phyloP scores from a whole-genome alignment of 2,888 invertebrate species.

The Campoletis raptor region DNA sequence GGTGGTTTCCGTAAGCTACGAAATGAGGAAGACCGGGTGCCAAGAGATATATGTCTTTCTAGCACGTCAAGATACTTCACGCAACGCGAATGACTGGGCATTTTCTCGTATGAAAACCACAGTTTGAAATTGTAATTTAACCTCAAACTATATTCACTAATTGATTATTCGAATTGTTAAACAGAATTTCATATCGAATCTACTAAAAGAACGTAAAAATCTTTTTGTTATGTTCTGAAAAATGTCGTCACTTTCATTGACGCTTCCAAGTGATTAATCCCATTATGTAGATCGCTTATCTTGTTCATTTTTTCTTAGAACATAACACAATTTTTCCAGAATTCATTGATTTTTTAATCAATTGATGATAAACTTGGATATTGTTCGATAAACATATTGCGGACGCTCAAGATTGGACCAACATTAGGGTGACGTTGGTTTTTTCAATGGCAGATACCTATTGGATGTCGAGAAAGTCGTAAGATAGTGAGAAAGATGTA shows the following conservation, averaged over 20 bases:
- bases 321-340: background rate
- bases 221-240: background rate
- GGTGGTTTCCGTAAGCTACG: slow-evolving; percentile 26
- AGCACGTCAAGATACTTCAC: slow-evolving; percentile 33
- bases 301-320: background rate
- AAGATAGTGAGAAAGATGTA: no score
- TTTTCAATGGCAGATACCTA: no score
- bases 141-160: background rate
- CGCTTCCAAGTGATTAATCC: no score
- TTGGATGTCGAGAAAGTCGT: no score
- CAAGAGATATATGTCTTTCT: slow-evolving; percentile 17
- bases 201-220: no score
- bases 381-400: background rate
- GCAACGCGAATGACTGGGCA: background rate
- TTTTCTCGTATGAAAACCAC: background rate
- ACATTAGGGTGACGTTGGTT: no score
- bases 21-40: slow-evolving; percentile 11
- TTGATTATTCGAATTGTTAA: background rate
- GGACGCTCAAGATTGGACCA: no score
- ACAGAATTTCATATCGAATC: background rate
- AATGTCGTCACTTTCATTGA: background rate
- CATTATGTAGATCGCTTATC: no score
- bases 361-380: background rate
- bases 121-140: background rate
- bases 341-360: background rate